Conservation (phyloP, 2,113 vertebrate genomes). For the Hippocampus guttulatus region DNA sequence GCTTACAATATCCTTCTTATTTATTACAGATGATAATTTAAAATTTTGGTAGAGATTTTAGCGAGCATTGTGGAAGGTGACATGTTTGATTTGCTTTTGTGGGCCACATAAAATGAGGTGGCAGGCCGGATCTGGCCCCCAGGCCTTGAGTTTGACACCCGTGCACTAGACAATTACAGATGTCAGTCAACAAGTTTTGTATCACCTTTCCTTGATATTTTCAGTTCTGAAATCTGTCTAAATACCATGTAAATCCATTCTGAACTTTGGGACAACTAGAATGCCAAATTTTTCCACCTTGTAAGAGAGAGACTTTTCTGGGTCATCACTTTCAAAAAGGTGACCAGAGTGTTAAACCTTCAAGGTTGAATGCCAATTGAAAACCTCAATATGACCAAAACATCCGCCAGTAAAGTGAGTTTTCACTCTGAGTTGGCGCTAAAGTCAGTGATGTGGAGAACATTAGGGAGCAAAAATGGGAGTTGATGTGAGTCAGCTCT, state of each 20-base stretch:
- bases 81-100: no score
- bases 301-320: neutral
- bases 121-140: no score
- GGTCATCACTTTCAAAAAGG: neutral
- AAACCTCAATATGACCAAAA: neutral
- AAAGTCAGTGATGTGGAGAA: neutral
- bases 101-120: no score
- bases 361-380: neutral
- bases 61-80: no score
- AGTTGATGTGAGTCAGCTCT: constrained; percentile 54
- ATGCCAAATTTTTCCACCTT: neutral
- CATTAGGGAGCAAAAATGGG: neutral
- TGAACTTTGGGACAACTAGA: neutral
- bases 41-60: no score
- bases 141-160: no score
- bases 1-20: no score
- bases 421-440: neutral
- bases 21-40: no score
- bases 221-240: neutral
- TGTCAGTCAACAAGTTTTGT: neutral
- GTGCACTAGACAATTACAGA: neutral
- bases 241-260: neutral
- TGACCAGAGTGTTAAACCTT: neutral
- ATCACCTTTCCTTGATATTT: neutral
- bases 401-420: neutral